A percentile compares a stretch with the other conserved stretches of the same genome.
Conservation (phyloP, 2,113 vertebrate species). For the Rhinolophus ferrumequinum region DNA sequence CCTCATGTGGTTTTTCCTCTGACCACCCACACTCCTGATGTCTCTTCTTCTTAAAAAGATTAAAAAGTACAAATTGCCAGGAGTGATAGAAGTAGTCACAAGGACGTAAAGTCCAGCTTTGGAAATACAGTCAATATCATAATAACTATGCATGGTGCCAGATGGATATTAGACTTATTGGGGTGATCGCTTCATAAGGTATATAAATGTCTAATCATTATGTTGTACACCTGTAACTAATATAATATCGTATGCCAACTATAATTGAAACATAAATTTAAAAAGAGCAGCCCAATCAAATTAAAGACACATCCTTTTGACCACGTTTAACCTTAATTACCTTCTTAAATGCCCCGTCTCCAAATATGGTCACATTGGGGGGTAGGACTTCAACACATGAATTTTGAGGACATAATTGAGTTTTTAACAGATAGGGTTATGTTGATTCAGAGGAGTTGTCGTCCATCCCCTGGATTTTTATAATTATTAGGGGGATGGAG, state of each 20-base stretch:
- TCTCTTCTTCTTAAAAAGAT: not conserved
- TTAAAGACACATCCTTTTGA: not conserved
- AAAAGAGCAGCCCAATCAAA: not conserved
- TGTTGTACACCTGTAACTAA: not conserved
- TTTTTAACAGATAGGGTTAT: not conserved
- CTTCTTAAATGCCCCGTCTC: not conserved
- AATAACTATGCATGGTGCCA: too few species aligned
- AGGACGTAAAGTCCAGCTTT: too few species aligned
- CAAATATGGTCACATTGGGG: not conserved
- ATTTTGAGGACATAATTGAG: not conserved
- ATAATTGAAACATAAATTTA: not conserved
- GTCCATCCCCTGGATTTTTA: rapidly evolving
- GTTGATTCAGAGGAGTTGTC: not conserved
- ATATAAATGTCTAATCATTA: not conserved
- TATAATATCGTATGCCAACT: not conserved
- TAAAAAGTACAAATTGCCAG: too few species aligned
- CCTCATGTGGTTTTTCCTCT: not conserved
- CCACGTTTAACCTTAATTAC: not conserved
- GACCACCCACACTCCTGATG: not conserved
- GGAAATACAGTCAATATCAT: too few species aligned
- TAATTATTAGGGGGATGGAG: not conserved
- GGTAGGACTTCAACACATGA: not conserved
- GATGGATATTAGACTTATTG: too few species aligned
- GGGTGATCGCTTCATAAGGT: too few species aligned
- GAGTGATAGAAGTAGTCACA: too few species aligned